Evolutionary conservation across 2,888 invertebrate genomes (phyloP).

Genomic region (Osedax fenrisi): DNA sequence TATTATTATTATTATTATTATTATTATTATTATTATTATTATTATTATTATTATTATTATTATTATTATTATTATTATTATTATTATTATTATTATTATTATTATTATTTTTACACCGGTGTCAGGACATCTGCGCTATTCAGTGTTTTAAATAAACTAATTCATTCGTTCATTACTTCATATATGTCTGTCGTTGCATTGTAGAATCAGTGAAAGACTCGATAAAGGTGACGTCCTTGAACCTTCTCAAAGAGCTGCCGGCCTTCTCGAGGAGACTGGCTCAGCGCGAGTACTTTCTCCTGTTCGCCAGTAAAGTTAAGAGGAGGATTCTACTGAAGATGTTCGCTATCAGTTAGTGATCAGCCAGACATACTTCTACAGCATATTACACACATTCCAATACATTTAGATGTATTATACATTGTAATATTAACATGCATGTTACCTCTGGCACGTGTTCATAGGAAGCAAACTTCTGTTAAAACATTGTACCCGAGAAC

Average conservation of each 20-base stretch:
- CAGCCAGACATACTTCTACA: too few relatives aligned
- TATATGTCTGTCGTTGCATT: conserved; percentile 5
- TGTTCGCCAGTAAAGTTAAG: conserved; percentile 42
- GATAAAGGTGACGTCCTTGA: conserved; percentile 41
- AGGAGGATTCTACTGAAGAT: conserved; percentile 44
- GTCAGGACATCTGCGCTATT: too few relatives aligned
- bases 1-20: too few relatives aligned
- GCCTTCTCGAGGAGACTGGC: conserved; percentile 43
- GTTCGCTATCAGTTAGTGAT: conserved; percentile 36
- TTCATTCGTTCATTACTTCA: not conserved
- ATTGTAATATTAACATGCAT: not conserved
- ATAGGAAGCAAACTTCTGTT: too few relatives aligned
- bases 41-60: too few relatives aligned
- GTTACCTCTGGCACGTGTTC: not conserved
- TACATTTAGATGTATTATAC: not conserved
- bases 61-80: too few relatives aligned
- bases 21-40: too few relatives aligned
- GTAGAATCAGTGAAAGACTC: conserved; percentile 44
- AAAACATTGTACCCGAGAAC: too few relatives aligned
- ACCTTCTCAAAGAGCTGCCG: conserved; percentile 44
- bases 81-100: too few relatives aligned
- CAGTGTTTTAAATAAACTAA: too few relatives aligned
- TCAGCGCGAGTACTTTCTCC: conserved; percentile 46
- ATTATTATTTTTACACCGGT: too few relatives aligned
- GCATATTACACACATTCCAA: too few relatives aligned